Conservation (phyloP, 2,888 invertebrate species). For the Coleophora flavipennella region DNA sequence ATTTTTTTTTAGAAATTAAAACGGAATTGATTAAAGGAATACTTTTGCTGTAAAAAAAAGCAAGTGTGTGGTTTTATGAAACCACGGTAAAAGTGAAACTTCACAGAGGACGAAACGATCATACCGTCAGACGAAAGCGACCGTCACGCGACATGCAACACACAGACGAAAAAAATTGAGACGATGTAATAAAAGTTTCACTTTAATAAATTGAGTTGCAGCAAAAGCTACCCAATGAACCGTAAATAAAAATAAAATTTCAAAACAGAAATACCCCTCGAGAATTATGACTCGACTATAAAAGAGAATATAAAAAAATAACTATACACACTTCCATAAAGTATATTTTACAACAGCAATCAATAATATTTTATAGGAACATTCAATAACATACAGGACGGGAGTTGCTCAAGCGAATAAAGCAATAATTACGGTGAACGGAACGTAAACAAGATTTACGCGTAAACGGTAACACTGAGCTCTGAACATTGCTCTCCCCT, state of each 20-base stretch:
- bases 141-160: too few relatives aligned
- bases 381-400: conserved; percentile 61
- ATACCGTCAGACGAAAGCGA: too few relatives aligned
- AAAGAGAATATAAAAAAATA: conserved; percentile 43
- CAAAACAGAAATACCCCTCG: conserved; percentile 21
- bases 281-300: conserved; percentile 34
- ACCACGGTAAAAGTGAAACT: too few relatives aligned
- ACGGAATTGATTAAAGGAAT: too few relatives aligned
- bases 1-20: too few relatives aligned
- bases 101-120: too few relatives aligned
- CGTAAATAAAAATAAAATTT: conserved; percentile 2
- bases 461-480: conserved; percentile 32
- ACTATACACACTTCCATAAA: conserved; percentile 39
- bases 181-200: too few relatives aligned
- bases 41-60: too few relatives aligned
- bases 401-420: conserved; percentile 57
- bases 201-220: too few relatives aligned
- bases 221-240: neutral
- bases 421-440: conserved; percentile 58
- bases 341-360: conserved; percentile 56
- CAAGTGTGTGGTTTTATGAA: too few relatives aligned
- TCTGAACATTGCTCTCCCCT: conserved; percentile 26
- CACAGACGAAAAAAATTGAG: too few relatives aligned
- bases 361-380: conserved; percentile 66
- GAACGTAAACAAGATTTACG: conserved; percentile 64